Evolutionary conservation across 2,888 invertebrate species (phyloP).

Genomic region (Oscheius onirici): DNA sequence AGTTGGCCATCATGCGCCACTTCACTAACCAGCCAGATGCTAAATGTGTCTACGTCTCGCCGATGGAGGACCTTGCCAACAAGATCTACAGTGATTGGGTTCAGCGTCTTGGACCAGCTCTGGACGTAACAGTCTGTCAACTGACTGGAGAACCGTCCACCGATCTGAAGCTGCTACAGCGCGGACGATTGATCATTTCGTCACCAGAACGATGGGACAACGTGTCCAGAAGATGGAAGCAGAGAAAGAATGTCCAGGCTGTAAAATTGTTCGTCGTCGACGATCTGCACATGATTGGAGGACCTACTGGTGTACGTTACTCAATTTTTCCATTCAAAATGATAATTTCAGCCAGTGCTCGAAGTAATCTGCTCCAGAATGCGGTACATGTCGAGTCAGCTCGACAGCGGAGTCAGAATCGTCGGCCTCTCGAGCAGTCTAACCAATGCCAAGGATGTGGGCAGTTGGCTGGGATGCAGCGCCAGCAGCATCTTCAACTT

Average conservation of each 20-base stretch:
- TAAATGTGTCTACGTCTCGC: constrained; percentile 91
- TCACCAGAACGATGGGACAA: constrained; percentile 91
- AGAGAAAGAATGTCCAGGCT: constrained; percentile 96
- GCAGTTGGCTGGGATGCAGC: constrained; percentile 79
- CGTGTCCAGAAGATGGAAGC: constrained; percentile 96
- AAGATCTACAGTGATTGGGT: constrained; percentile 86
- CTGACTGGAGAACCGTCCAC: constrained; percentile 96
- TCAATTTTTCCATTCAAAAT: neutral
- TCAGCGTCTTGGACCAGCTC: constrained; percentile 78
- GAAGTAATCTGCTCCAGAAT: constrained; percentile 90
- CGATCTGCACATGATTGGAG: constrained; percentile 83
- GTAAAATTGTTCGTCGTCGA: constrained; percentile 95
- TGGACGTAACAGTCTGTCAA: constrained; percentile 84
- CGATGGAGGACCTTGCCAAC: constrained; percentile 88
- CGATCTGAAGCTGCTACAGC: constrained; percentile 85
- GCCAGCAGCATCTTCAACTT: constrained; percentile 96
- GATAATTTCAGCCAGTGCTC: constrained; percentile 80
- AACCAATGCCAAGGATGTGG: constrained; percentile 82
- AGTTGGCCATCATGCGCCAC: constrained; percentile 90
- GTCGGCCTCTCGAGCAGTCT: constrained; percentile 91
- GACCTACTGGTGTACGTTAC: constrained; percentile 74
- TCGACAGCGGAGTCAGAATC: constrained; percentile 76
- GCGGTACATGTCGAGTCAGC: constrained; percentile 94
- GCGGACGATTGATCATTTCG: constrained; percentile 87
- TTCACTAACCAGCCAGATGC: constrained; percentile 78